phyloP scores from a whole-genome alignment of 2,888 invertebrate genomes.

The Elysia crispata region DNA sequence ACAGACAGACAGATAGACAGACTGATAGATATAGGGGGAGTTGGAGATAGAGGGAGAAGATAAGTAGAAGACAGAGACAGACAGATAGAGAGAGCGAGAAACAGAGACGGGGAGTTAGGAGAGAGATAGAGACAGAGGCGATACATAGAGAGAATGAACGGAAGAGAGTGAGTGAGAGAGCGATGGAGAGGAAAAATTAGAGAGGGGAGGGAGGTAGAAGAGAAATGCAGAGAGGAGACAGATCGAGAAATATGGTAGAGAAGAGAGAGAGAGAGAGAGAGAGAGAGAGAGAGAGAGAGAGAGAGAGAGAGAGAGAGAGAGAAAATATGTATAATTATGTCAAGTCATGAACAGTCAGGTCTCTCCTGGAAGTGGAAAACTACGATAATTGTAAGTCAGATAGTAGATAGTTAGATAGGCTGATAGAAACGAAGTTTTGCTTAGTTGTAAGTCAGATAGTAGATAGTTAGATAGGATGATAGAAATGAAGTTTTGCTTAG shows the following conservation, averaged over 20 bases:
- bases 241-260: conserved; percentile 14
- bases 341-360: too few relatives aligned
- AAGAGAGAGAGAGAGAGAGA: neutral
- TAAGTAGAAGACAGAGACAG: conserved; percentile 27
- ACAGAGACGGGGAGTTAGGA: conserved; percentile 56
- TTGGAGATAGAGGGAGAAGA: neutral
- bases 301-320: too few relatives aligned
- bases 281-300: too few relatives aligned
- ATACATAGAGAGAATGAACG: conserved; percentile 53
- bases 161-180: too few relatives aligned
- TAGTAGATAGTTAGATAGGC: too few relatives aligned
- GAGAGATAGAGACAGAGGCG: conserved; percentile 9
- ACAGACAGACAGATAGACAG: conserved; percentile 33
- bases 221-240: neutral
- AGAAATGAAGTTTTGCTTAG: too few relatives aligned
- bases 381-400: too few relatives aligned
- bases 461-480: too few relatives aligned
- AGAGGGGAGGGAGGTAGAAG: neutral
- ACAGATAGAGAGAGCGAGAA: conserved; percentile 51
- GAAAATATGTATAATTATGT: too few relatives aligned
- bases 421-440: too few relatives aligned
- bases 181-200: neutral
- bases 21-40: conserved; percentile 17
- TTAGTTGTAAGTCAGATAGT: too few relatives aligned
- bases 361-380: too few relatives aligned